phyloP scores from a whole-genome alignment of 1,140 invertebrate genomes.

The Caenorhabditis remanei region DNA sequence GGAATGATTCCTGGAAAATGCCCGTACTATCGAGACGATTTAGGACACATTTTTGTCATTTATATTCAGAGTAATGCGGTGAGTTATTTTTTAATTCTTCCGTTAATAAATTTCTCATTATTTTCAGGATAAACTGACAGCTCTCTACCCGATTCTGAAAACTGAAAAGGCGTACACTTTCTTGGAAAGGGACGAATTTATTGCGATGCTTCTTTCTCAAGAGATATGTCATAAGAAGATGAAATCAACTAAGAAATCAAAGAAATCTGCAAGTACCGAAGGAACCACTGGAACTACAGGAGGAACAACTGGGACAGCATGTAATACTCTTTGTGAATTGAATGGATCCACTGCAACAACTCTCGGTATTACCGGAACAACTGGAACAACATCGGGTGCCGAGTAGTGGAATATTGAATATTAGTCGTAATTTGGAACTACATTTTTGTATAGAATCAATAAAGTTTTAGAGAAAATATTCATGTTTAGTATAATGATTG shows the following conservation, averaged over 20 bases:
- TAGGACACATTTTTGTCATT: constrained; percentile 5
- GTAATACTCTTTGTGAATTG: too few species aligned
- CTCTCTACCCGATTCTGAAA: constrained; percentile 9
- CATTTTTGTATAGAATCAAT: too few species aligned
- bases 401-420: too few species aligned
- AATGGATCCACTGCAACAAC: too few species aligned
- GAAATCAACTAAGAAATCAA: background rate
- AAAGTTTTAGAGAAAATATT: too few species aligned
- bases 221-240: background rate
- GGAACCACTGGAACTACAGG: background rate
- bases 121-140: background rate
- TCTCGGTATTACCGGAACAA: too few species aligned
- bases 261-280: background rate
- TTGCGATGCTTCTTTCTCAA: background rate
- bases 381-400: too few species aligned
- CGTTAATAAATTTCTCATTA: background rate
- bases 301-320: background rate
- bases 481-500: too few species aligned
- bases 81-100: background rate
- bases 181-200: constrained; percentile 6
- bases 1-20: constrained; percentile 1
- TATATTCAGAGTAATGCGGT: background rate
- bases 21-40: background rate
- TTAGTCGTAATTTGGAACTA: too few species aligned
- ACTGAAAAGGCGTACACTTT: background rate